Base-by-base conservation (phyloP, 1,140 invertebrate genomes). In the Papilio dardanus region DNA sequence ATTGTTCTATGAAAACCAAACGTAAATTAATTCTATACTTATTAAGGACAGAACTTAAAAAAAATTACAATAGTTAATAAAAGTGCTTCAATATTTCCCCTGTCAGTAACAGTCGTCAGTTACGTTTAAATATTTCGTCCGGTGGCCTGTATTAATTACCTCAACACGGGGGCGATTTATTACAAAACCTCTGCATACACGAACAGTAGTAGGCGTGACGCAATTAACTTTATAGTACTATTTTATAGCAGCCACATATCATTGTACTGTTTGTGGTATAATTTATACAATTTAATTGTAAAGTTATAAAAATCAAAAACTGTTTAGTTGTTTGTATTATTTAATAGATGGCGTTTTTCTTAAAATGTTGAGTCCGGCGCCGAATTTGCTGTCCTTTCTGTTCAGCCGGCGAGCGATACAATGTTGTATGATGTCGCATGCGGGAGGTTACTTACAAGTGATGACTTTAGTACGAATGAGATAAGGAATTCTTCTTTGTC, bases 131-230 rank as follows among this genome's bases (percentile, higher is more conserved):
- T 58, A 58, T 58, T 58, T 58, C 19, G 50, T 24, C 54, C 54
- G 54, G 54, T 58, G 54, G 54, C 54, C 21, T 58, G 24, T 58
- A 58, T 58, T 58, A 58, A 58, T 58, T 58, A 58, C 54, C 54
- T 28, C 54, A 21, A 12, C 54, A 58, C 54, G 12, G 24, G 21
- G 21, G 10, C 21, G 54, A 58, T 58, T 58, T 58, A 58, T 58
- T 58, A 58, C 54, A 58, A 28, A 58, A 58, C 54, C 54, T 28
- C 54, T 54, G 24, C 50, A 54, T 54, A 54, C 24, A 30, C 54
- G 21, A 24, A 58, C 54, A 24, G 54, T 58, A 58, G 54, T 62
- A 62, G 54, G 54, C 54, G 54, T 62, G 24, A 62, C 54, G 54
- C 24, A 30, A 62, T 62, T 28, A 62, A 62, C 24, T 21, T 62